Conservation (phyloP, 2,797 vertebrate genomes). For the Centroberyx gerrardi region DNA sequence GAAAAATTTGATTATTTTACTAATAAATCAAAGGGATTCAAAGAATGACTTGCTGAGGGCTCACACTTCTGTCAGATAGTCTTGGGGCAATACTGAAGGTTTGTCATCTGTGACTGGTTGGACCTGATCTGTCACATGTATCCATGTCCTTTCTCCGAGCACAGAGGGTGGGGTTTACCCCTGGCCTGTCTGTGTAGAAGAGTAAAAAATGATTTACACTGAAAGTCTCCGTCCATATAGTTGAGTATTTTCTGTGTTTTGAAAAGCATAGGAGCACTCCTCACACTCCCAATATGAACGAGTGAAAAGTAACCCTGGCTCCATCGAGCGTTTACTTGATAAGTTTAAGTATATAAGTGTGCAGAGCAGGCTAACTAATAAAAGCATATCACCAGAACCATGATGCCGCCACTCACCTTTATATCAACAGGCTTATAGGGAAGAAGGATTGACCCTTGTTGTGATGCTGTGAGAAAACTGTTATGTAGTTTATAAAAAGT, state of each 20-base stretch:
- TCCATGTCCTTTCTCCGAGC: slow-evolving; percentile 81
- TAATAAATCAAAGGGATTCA: slow-evolving; percentile 48
- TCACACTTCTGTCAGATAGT: slow-evolving; percentile 74
- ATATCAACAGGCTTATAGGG: slow-evolving; percentile 7
- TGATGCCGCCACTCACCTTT: background rate
- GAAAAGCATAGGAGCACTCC: background rate
- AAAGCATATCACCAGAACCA: background rate
- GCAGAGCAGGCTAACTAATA: background rate
- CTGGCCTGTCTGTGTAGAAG: slow-evolving; percentile 70
- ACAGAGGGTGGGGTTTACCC: slow-evolving; percentile 85
- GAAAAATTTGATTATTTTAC: slow-evolving; percentile 19
- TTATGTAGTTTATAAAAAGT: slow-evolving; percentile 49
- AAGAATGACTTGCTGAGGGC: slow-evolving; percentile 48
- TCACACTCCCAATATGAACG: background rate
- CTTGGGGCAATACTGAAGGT: slow-evolving; percentile 79
- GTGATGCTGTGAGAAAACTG: slow-evolving; percentile 25
- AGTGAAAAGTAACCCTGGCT: background rate
- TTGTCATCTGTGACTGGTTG: slow-evolving; percentile 86
- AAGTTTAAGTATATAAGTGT: background rate
- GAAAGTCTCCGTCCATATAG: slow-evolving; percentile 42
- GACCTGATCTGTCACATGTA: slow-evolving; percentile 87
- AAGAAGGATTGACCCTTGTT: background rate
- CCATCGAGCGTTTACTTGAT: background rate
- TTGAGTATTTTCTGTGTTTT: slow-evolving; percentile 17
- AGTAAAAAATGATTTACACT: slow-evolving; percentile 60